Percentiles rank a stretch among this genome's conserved stretches.
These are phyloP conservation scores for Pipa parva DNA, from an alignment of 2,113 vertebrate genomes.

Conservation along the genomic window DNA sequence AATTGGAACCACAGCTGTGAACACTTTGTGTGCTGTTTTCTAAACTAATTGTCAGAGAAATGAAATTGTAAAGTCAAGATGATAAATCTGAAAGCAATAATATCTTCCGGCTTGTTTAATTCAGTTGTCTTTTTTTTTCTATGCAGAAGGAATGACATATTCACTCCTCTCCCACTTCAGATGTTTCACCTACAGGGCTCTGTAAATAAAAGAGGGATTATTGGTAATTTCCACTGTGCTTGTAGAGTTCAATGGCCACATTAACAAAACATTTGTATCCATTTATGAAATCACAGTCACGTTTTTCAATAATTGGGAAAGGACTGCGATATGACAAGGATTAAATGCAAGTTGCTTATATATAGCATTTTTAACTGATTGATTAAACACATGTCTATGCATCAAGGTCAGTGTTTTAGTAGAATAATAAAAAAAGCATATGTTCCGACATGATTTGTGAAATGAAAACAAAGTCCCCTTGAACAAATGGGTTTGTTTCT, in stretches of 20 bases:
- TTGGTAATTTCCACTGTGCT: neutral
- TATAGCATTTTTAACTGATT: no score
- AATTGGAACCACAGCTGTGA: slow-evolving; percentile 6
- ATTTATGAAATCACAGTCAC: neutral
- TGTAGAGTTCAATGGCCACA: neutral
- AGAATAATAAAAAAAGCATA: no score
- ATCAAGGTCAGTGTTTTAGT: no score
- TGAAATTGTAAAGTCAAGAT: neutral
- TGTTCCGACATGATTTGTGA: no score
- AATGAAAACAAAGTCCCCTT: no score
- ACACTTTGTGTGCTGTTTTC: neutral
- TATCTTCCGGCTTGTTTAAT: neutral
- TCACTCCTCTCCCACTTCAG: slow-evolving; percentile 20
- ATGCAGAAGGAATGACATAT: neutral
- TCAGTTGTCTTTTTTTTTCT: neutral
- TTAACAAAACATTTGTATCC: neutral
- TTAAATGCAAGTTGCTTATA: no score
- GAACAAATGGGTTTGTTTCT: no score
- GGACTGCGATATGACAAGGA: no score
- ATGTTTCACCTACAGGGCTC: neutral
- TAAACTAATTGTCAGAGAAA: slow-evolving; percentile 1
- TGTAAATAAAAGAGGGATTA: slow-evolving; percentile 6
- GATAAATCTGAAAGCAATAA: slow-evolving; percentile 1
- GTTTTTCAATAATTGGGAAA: no score
- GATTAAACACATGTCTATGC: no score